phyloP scores from a whole-genome alignment of 2,113 vertebrate genomes.

The Petroica traversi region DNA sequence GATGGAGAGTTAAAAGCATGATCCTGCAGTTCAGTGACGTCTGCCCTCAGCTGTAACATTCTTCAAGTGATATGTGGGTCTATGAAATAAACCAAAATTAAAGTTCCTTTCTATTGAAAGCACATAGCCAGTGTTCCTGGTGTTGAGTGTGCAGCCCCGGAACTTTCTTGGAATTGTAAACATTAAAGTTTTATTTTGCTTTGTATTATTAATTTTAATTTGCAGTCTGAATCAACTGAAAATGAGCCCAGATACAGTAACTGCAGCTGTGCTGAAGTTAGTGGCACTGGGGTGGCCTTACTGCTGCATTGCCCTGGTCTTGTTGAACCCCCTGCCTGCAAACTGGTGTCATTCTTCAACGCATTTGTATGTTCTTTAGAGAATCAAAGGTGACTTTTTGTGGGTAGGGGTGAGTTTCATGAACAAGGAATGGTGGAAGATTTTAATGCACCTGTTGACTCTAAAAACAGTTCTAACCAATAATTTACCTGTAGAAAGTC shows the following conservation, averaged over 20 bases:
- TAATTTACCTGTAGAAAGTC: not conserved
- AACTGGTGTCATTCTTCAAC: not conserved
- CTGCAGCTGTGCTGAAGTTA: not conserved
- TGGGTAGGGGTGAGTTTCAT: not conserved
- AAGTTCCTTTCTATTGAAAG: not conserved
- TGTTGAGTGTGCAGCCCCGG: not conserved
- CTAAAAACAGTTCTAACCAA: not conserved
- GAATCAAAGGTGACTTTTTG: not conserved
- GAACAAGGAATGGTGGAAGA: not conserved
- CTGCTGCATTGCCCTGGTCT: not conserved
- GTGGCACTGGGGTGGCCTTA: accelerated
- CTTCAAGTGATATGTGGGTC: not conserved
- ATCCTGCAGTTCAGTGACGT: not conserved
- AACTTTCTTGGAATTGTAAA: not conserved
- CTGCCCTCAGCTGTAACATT: not conserved
- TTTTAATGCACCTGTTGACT: not conserved
- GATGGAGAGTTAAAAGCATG: not conserved
- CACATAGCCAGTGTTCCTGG: not conserved
- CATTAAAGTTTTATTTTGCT: not conserved
- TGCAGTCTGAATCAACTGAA: not conserved
- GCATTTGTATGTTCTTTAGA: not conserved
- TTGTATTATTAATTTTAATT: not conserved
- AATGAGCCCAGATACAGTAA: not conserved
- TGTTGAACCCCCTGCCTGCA: not conserved
- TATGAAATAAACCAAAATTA: not conserved